These are phyloP conservation scores for Pollimyrus isidori DNA, from an alignment of 2,113 vertebrate species.

Conservation along the genomic window DNA sequence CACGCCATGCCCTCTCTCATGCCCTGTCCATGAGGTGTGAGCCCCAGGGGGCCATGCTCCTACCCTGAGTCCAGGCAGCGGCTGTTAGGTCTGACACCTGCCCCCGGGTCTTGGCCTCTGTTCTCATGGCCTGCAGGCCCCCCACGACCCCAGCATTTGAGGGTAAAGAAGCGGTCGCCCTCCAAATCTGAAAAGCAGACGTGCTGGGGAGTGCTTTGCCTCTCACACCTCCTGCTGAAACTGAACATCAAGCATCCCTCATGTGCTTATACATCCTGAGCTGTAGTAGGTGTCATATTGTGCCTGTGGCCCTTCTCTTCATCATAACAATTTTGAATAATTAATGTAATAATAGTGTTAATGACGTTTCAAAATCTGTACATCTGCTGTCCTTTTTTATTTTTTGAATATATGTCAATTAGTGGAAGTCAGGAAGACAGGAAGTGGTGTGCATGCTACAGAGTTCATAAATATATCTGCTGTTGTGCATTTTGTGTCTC, in stretches of 20 bases:
- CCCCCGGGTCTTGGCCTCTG: constrained; percentile 6
- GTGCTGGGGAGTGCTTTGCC: neutral
- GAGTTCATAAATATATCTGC: neutral
- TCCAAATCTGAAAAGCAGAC: neutral
- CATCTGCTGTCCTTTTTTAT: neutral
- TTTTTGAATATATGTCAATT: neutral
- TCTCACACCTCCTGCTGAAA: neutral
- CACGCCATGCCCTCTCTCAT: constrained; percentile 24
- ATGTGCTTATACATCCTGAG: neutral
- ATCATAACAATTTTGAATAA: neutral
- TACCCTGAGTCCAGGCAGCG: neutral
- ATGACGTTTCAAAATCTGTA: neutral
- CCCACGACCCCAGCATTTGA: neutral
- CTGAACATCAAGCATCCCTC: neutral
- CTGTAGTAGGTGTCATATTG: neutral
- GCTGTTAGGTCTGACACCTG: constrained; percentile 35
- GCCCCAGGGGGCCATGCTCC: constrained; percentile 21
- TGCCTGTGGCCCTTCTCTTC: neutral
- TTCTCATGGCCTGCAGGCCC: constrained; percentile 14
- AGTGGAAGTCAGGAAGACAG: neutral
- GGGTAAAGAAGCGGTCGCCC: neutral
- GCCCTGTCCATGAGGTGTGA: constrained; percentile 32
- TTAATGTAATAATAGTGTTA: neutral
- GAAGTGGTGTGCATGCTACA: neutral
- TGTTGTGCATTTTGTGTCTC: neutral